A percentile compares a stretch with the other conserved stretches of the same genome.
These are phyloP conservation scores for Phortica okadai DNA, from an alignment of 2,888 invertebrate species.

Conservation along the genomic window DNA sequence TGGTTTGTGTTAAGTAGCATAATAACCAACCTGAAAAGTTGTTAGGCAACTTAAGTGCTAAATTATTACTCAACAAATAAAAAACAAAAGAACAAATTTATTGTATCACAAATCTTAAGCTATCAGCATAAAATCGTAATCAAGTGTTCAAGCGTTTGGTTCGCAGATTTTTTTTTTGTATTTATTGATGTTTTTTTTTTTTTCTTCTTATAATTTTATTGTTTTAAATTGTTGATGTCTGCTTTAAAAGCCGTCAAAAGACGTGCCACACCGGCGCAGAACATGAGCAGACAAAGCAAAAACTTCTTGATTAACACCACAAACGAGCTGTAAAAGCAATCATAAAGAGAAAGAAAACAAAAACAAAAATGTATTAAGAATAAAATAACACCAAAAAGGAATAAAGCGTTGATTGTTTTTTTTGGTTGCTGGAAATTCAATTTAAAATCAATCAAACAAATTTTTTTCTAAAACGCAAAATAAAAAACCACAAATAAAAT, in stretches of 20 bases:
- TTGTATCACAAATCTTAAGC: neutral
- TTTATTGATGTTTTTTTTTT: too few relatives aligned
- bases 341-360: slow-evolving; percentile 32
- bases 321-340: slow-evolving; percentile 53
- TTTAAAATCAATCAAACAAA: slow-evolving; percentile 59
- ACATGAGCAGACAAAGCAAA: slow-evolving; percentile 2
- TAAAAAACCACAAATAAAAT: slow-evolving; percentile 64
- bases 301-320: slow-evolving; percentile 44
- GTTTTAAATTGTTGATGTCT: neutral
- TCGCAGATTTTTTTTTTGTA: neutral
- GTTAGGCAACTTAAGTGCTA: neutral
- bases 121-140: neutral
- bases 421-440: slow-evolving; percentile 54
- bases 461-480: slow-evolving; percentile 35
- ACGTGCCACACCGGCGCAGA: neutral
- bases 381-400: slow-evolving; percentile 29
- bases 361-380: slow-evolving; percentile 22
- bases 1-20: neutral
- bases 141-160: neutral
- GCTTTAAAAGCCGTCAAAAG: neutral
- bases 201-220: neutral
- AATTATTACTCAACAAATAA: neutral
- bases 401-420: slow-evolving; percentile 57
- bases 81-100: neutral
- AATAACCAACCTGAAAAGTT: neutral